Base-by-base conservation (phyloP, 1,140 invertebrate species). In the Trachymyrmex cornetzi region DNA sequence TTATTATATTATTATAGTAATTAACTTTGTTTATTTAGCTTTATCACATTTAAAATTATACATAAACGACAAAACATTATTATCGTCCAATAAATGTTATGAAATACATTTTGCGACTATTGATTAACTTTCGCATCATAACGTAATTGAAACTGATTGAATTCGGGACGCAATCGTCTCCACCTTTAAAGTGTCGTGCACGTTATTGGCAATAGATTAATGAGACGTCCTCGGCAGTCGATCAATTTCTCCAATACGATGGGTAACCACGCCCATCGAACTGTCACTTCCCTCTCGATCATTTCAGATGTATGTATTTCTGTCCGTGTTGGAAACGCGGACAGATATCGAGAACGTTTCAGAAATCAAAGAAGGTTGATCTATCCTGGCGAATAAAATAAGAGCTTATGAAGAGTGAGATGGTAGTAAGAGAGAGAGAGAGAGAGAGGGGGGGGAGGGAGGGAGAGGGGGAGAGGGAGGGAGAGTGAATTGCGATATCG, bases 351-450 rank as follows among this genome's bases (percentile, higher is more conserved):
- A 67, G 69, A 55, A 80, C 72, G 67, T 84, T 90, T 74, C n/a
- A 77, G 81, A 57, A 90, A 88, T 90, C 72, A 90, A 90, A 88
- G 81, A 59, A 86, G 67, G 55, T 84, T 61, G 81, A 90, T 87
- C 66, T 61, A 55, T 87, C 48, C 69, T 55, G 27, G 38, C 38
- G 72, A 72, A n/a, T 80, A 82, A 82, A 88, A 82, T 81, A 72
- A 71, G 59, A 27, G 14, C 27, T 14, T 19, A 55, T 12, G 22
- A 34, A 63, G 16, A 16, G 14, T 12, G 30, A 27, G 22, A 80
- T 50, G 63, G 34, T 16, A 30, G 12, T 7, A 57, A 53, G 50
- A 14, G 24, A 11, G 22, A 11, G 69, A n/a, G 55, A 59, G 0
- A 34, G 16, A 53, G 12, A 67, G 71, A 55, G 30, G 22, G 19